These are phyloP conservation scores for Tigriopus californicus DNA, from an alignment of 2,888 invertebrate genomes.

Conservation along the genomic window DNA sequence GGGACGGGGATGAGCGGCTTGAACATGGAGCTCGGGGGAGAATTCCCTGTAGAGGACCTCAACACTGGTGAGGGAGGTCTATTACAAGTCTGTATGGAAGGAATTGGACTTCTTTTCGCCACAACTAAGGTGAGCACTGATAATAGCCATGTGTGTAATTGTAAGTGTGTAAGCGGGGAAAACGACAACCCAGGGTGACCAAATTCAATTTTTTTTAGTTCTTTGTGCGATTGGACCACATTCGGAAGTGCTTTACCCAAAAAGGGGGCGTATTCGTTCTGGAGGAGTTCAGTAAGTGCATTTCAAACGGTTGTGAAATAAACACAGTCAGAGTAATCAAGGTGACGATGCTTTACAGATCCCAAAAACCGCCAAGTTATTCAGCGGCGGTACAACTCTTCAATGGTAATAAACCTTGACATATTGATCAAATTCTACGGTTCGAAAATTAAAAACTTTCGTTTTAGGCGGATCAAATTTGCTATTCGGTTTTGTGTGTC, in stretches of 20 bases:
- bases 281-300: conserved; percentile 95
- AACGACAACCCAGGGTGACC: too few species aligned
- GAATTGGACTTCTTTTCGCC: conserved; percentile 93
- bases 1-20: conserved; percentile 35
- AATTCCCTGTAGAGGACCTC: conserved; percentile 96
- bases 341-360: conserved; percentile 47
- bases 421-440: neutral
- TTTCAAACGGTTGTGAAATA: too few species aligned
- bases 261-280: conserved; percentile 97
- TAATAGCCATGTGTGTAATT: too few species aligned
- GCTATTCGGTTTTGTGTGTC: conserved; percentile 95
- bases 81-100: conserved; percentile 97
- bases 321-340: too few species aligned
- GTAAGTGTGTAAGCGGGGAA: too few species aligned
- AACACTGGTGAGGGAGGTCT: conserved; percentile 91
- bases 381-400: conserved; percentile 90
- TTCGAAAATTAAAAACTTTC: conserved; percentile 10
- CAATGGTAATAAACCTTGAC: conserved; percentile 63
- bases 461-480: conserved; percentile 88
- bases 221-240: conserved; percentile 96
- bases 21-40: conserved; percentile 59
- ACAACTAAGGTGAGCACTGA: conserved; percentile 79
- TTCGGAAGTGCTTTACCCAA: conserved; percentile 97
- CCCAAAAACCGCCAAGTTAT: conserved; percentile 90
- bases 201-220: conserved; percentile 51